phyloP scores from a whole-genome alignment of 2,888 invertebrate species.

The Serripes groenlandicus region DNA sequence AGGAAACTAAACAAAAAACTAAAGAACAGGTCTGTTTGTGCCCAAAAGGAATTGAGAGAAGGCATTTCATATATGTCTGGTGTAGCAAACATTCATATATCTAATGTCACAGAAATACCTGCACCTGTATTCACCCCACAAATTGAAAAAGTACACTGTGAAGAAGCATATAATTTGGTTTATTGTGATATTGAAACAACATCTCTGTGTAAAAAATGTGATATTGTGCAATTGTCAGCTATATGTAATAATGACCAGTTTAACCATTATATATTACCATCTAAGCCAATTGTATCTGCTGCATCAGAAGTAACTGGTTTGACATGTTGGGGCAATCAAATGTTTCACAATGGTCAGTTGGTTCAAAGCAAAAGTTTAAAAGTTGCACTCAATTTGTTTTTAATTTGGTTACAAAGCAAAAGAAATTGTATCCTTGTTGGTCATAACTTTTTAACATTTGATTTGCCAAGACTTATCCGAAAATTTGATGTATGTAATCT shows the following conservation, averaged over 20 bases:
- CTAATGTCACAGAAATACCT: slow-evolving; percentile 6
- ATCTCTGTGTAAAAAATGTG: slow-evolving; percentile 23
- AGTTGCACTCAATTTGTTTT: background rate
- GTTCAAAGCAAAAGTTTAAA: background rate
- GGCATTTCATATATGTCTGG: slow-evolving; percentile 8
- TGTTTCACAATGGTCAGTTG: slow-evolving; percentile 5
- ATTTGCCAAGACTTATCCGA: background rate
- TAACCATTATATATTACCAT: slow-evolving; percentile 36
- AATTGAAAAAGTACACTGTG: background rate
- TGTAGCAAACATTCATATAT: background rate
- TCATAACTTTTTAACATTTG: slow-evolving; percentile 3
- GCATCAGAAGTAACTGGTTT: slow-evolving; percentile 41
- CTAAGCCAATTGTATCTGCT: slow-evolving; percentile 20
- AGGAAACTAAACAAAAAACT: slow-evolving; percentile 1
- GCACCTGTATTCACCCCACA: background rate
- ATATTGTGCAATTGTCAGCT: slow-evolving; percentile 47
- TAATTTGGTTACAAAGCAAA: slow-evolving; percentile 5
- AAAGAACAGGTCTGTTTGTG: background rate
- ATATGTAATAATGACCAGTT: slow-evolving; percentile 25
- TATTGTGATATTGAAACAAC: slow-evolving; percentile 49
- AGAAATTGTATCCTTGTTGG: slow-evolving; percentile 10
- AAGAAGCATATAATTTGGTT: background rate
- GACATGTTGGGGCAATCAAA: background rate
- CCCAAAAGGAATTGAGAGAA: slow-evolving; percentile 23
- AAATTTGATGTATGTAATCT: background rate